A percentile compares a stretch with the other conserved stretches of the same genome.
Conservation (phyloP, 2,888 invertebrate genomes). For the Cryptus viduatorius region DNA sequence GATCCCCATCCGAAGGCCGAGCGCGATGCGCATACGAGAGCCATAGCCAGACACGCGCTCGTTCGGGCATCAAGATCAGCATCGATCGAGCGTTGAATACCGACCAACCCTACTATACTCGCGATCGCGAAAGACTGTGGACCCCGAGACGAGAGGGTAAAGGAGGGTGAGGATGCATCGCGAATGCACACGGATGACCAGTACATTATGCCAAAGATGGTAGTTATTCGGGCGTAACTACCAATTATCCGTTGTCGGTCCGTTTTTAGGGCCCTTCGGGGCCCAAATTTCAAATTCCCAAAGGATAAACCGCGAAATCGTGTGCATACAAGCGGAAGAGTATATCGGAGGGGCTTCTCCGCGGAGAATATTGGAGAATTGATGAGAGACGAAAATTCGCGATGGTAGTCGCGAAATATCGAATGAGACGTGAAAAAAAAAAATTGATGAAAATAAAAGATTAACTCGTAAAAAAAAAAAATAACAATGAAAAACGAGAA, state of each 20-base stretch:
- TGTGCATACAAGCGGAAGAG: neutral
- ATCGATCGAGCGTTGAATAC: slow-evolving; percentile 54
- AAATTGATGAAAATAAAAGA: neutral
- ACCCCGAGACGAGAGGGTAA: neutral
- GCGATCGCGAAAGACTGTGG: slow-evolving; percentile 43
- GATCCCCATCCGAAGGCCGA: slow-evolving; percentile 22
- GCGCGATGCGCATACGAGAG: slow-evolving; percentile 15
- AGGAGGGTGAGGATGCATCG: neutral
- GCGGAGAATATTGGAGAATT: slow-evolving; percentile 36
- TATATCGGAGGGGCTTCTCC: neutral
- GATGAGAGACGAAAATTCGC: slow-evolving; percentile 27
- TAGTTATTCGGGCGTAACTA: slow-evolving; percentile 64
- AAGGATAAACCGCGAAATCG: slow-evolving; percentile 37
- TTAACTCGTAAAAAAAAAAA: neutral
- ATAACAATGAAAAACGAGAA: neutral
- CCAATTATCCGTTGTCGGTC: slow-evolving; percentile 54
- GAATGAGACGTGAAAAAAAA: slow-evolving; percentile 31
- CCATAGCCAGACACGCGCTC: slow-evolving; percentile 32
- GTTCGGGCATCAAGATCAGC: slow-evolving; percentile 42
- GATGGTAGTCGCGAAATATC: slow-evolving; percentile 44
- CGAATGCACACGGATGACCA: neutral
- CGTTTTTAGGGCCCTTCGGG: slow-evolving; percentile 43
- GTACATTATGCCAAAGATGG: slow-evolving; percentile 51
- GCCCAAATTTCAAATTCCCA: slow-evolving; percentile 56
- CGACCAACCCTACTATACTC: slow-evolving; percentile 21